Percentiles rank a stretch among this genome's conserved stretches.
phyloP scores from a whole-genome alignment of 2,113 vertebrate genomes.

The Ginglymostoma cirratum region DNA sequence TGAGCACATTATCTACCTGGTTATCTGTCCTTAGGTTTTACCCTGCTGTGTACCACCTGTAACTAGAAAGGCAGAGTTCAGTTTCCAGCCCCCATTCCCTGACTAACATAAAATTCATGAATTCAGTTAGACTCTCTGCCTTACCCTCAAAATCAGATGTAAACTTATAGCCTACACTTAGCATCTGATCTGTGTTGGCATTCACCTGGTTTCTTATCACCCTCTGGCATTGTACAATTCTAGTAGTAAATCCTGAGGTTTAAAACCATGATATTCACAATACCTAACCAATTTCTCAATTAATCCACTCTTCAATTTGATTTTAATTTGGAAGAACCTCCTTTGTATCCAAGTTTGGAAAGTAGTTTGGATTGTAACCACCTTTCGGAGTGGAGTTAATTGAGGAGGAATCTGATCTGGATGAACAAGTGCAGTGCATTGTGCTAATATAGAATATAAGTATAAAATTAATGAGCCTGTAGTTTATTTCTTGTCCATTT shows the following conservation, averaged over 20 bases:
- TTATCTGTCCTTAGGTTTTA: background rate
- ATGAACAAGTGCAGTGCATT: background rate
- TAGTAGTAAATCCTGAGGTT: too few species aligned
- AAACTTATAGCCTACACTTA: too few species aligned
- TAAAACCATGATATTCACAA: too few species aligned
- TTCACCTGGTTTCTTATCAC: too few species aligned
- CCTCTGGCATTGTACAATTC: too few species aligned
- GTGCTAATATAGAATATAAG: background rate
- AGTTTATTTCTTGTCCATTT: background rate
- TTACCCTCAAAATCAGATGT: too few species aligned
- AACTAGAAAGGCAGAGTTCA: background rate
- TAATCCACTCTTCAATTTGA: too few species aligned
- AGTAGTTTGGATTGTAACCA: background rate
- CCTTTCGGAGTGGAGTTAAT: background rate
- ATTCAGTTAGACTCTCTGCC: too few species aligned
- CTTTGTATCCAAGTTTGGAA: background rate
- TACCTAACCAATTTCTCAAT: too few species aligned
- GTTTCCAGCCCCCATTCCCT: background rate
- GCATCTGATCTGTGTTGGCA: too few species aligned
- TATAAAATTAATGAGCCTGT: background rate
- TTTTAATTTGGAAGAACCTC: too few species aligned
- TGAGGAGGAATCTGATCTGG: background rate
- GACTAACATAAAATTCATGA: background rate
- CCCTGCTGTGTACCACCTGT: background rate
- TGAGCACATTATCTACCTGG: background rate